Evolutionary conservation across 2,113 vertebrate genomes (phyloP).

Genomic region (Tauraco erythrolophus): DNA sequence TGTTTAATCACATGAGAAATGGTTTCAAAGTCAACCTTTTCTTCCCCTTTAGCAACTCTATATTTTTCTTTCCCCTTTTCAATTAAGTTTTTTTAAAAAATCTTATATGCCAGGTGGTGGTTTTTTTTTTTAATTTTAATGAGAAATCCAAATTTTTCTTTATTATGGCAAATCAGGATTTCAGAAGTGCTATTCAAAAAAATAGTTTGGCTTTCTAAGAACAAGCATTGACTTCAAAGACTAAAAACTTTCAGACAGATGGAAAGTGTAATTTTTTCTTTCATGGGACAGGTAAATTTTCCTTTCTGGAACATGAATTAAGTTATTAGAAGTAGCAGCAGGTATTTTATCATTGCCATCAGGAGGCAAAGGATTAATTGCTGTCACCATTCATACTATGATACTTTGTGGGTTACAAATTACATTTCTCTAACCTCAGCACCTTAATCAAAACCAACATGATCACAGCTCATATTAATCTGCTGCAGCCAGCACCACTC

Average conservation of each 20-base stretch:
- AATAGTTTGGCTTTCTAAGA: background rate
- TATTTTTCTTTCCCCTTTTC: background rate
- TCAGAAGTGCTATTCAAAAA: background rate
- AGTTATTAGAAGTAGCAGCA: constrained; percentile 76
- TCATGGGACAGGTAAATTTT: constrained; percentile 67
- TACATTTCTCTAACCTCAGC: constrained; percentile 86
- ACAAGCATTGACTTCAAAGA: background rate
- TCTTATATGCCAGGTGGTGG: background rate
- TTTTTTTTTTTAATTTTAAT: background rate
- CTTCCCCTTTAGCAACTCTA: background rate
- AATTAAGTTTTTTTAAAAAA: background rate
- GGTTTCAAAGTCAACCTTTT: background rate
- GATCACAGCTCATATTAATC: constrained; percentile 76
- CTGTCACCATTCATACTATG: constrained; percentile 71
- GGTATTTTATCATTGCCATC: constrained; percentile 86
- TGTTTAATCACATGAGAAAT: background rate
- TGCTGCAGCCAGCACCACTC: constrained; percentile 42
- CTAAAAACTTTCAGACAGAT: constrained; percentile 44
- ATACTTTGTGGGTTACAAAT: constrained; percentile 82
- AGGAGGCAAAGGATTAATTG: constrained; percentile 84
- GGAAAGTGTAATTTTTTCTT: constrained; percentile 31
- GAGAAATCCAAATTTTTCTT: background rate
- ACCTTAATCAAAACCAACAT: constrained; percentile 87
- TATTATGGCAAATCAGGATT: background rate
- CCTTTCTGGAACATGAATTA: constrained; percentile 78